Evolutionary conservation across 1,140 invertebrate species (phyloP), one percentile per base, ranked within the genome.

Genomic region (Elymnias hypermnestra): DNA sequence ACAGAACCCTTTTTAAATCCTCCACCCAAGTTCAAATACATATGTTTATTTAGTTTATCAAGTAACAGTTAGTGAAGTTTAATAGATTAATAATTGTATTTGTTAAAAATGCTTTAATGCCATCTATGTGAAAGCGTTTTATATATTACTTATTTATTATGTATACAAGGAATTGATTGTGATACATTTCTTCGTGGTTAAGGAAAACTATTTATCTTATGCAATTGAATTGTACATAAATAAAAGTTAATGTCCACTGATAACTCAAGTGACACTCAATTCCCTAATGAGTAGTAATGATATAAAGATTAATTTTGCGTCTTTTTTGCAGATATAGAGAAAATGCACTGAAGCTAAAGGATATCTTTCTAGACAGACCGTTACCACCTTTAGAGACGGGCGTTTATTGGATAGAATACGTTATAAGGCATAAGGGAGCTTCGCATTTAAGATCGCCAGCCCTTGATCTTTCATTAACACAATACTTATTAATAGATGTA

Each of bases 371-470:
- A 13, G 91, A 92, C 65, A 66, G 89, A 4, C 89, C 87, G 0
- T 54, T 87, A 53, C 62, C 71, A 14, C 85, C 89, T 0, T 64
- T 90, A 19, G 87, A 91, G 5, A 88, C 78, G 22, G 89, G 89
- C 1, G 67, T 91, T 4, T 91, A 88, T 53, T 92, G 91, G 91
- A 88, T 90, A 23, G 90, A 92, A 54, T 91, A 91, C 54, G 89
- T 91, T 0, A 83, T 91, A 3, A 74, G 90, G 13, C 88, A 92
- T 51, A 88, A 88, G 26, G 92, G 91, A 7, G 91, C 90, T 0
- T 53, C 68, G 0, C 90, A 92, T 57, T 41, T 93, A 49, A 78
- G 87, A 17, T 89, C 90, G 2, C 87, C 89, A 4, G 90, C 89
- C 0, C 59, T 89, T 1, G 83, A 89, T 5, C 79, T 92, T 26